These are phyloP conservation scores for Aphodius granarius DNA, from an alignment of 2,888 invertebrate species.

Conservation along the genomic window DNA sequence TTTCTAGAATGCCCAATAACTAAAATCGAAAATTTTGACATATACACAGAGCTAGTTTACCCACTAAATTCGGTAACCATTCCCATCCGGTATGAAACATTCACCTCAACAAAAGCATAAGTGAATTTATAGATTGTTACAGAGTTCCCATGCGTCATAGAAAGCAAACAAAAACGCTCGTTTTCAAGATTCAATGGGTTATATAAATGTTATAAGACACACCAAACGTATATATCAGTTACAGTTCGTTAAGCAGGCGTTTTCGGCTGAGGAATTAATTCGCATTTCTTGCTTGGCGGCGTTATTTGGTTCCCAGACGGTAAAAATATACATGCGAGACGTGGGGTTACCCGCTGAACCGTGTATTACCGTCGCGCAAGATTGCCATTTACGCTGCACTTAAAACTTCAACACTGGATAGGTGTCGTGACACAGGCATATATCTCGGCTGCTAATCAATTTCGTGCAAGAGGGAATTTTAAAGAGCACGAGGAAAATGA, in stretches of 20 bases:
- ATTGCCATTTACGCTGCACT: not conserved
- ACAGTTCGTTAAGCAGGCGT: not conserved
- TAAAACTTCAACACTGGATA: not conserved
- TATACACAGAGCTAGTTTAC: too few species aligned
- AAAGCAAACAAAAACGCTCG: not conserved
- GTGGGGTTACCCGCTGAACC: not conserved
- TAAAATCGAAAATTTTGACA: too few species aligned
- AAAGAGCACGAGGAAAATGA: not conserved
- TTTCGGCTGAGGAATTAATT: not conserved
- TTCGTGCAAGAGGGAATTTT: not conserved
- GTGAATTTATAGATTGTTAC: not conserved
- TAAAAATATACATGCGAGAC: not conserved
- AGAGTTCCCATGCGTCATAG: not conserved
- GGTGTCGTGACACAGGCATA: not conserved
- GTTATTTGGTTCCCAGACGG: not conserved
- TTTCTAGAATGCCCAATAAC: too few species aligned
- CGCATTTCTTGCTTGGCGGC: not conserved
- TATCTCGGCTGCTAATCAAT: not conserved
- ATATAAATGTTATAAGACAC: not conserved
- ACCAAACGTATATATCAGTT: not conserved
- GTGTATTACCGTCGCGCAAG: not conserved
- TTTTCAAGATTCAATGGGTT: not conserved
- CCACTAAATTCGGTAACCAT: too few species aligned
- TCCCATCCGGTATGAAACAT: not conserved
- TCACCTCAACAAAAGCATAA: not conserved